Evolutionary conservation across 2,113 vertebrate genomes (phyloP), one percentile per base, ranked within the genome.

Genomic region (Hippolais icterina): DNA sequence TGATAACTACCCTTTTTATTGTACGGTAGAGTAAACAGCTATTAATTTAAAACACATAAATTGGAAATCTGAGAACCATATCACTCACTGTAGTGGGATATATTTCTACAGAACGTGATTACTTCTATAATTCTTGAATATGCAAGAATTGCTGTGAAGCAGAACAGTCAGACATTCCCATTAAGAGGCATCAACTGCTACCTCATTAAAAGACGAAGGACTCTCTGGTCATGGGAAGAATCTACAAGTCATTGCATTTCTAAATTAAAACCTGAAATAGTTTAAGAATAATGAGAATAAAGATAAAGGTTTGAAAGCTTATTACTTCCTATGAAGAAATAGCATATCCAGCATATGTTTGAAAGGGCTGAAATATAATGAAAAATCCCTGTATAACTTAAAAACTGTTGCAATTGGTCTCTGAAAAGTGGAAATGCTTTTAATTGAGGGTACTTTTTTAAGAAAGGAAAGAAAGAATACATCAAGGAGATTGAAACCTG

Each of bases 11-110:
- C 9, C 6, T 72, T 88, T 96, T 96, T 95, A 87, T 96, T 97
- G 72, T 92, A 89, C 69, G 93, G 76, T 59, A 94, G 86, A 95
- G 75, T 95, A 97, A 98, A 95, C 63, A 90, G 28, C 72, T 90
- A 94, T 97, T 97, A 96, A 96, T 97, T 97, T 97, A 93, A 95
- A 96, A 93, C 83, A 94, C 63, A 83, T 85, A 97, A 97, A 97
- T 97, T 96, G 75, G 93, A 97, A 97, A 96, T 93, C 89, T 72
- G 77, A 94, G 87, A 83, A 52, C 64, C 75, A 44, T 92, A 94
- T 78, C 77, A 66, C 61, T 88, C 4, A 10, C 91, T 88, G 64
- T 71, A 91, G 90, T 87, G 91, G 75, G 96, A 95, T 33, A 47
- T 54, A 96, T 90, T 96, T 83, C 86, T 95, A 71, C 60, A 76